Evolutionary conservation across 2,888 invertebrate genomes (phyloP), one percentile per base, ranked within the genome.

Genomic region (Cremastinae sp.): DNA sequence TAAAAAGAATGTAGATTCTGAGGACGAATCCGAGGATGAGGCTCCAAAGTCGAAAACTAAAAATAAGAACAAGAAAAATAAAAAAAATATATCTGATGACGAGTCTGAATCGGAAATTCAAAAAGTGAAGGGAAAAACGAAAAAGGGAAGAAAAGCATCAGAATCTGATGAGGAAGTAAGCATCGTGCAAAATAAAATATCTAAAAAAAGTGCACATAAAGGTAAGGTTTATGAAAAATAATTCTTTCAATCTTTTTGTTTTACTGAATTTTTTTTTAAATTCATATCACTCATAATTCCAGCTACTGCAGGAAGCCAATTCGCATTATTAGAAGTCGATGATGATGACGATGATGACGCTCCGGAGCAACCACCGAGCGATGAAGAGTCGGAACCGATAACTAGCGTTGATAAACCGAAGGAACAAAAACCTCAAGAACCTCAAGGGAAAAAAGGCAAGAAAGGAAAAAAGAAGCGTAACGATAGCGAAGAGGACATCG

Each of bases 401-500:
- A 91, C 91, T 82, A 92, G 91, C 70, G 89, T 88, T 59, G 86
- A 87, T 86, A 89, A 82, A 88, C 80, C 72, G 84, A 85, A 85
- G 91, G 74, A 73, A 75, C 86, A 86, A 79, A 84, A 87, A 79
- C 71, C 85, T 74, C 88, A 86, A 58, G 84, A 83, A 56, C 62
- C 79, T 10, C 82, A 82, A 68, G 93, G 92, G 16, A 95, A 95
- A 87, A 95, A 95, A 87, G 92, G 93, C 1, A 95, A 95, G 86
- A 95, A 95, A 88, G 90, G 92, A 85, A 94, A 93, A 85, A 93
- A 93, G 84, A 95, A 94, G 90, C 94, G 93, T 80, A 93, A 94
- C 83, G 95, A 95, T 66, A 95, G 95, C 85, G 94, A 95, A 88
- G 93, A 93, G 70, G 96, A 96, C 87, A 90, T 96, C 75, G 96